Percentiles rank a stretch among this genome's conserved stretches.
Evolutionary conservation across 2,113 vertebrate genomes (phyloP).

Genomic region (Protobothrops flavoviridis): DNA sequence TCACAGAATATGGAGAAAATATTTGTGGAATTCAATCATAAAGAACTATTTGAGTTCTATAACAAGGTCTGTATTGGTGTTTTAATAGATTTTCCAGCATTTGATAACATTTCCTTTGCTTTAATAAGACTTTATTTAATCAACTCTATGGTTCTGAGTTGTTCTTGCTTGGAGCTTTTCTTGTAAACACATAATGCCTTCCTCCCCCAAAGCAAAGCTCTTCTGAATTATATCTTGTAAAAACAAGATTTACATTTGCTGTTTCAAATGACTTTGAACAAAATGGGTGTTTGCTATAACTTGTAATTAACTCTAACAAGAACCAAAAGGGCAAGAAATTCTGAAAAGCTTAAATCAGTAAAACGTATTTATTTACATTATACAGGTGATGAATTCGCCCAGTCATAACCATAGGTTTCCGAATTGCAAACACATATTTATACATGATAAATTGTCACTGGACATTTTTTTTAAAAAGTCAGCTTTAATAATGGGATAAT

Average conservation of each 20-base stretch:
- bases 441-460: constrained; percentile 58
- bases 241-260: not conserved
- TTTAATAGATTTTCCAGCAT: constrained; percentile 44
- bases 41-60: constrained; percentile 94
- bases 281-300: constrained; percentile 7
- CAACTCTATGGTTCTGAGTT: constrained; percentile 32
- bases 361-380: constrained; percentile 17
- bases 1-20: constrained; percentile 84
- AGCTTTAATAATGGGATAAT: constrained; percentile 48
- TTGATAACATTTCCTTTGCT: constrained; percentile 26
- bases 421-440: constrained; percentile 58
- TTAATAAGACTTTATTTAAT: constrained; percentile 31
- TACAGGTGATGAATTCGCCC: constrained; percentile 9
- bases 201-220: constrained; percentile 43
- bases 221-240: constrained; percentile 42
- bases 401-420: constrained; percentile 46
- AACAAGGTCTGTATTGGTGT: constrained; percentile 82
- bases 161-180: constrained; percentile 40
- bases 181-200: constrained; percentile 59
- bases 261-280: constrained; percentile 20
- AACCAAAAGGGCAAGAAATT: constrained; percentile 19
- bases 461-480: constrained; percentile 60
- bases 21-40: constrained; percentile 88
- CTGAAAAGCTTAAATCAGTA: constrained; percentile 30
- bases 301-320: constrained; percentile 4